Evolutionary conservation across 2,888 invertebrate species (phyloP), one percentile per base, ranked within the genome.

Genomic region (Hydraecia micacea): DNA sequence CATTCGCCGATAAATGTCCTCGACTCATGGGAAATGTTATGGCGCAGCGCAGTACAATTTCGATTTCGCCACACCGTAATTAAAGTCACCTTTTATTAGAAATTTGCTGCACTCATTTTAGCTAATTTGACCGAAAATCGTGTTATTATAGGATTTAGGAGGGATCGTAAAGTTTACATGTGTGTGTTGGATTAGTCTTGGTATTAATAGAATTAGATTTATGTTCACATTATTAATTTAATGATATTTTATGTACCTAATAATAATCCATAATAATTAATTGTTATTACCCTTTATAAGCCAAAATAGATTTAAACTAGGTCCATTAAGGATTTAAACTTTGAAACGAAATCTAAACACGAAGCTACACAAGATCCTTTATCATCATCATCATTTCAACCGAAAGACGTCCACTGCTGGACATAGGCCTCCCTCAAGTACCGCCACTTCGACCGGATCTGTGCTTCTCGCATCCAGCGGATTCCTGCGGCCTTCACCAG

Each of bases 1-100:
- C 90, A 91, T 90, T 92, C 89, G 89, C 95, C 95, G 94, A 96
- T 96, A 96, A 96, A 96, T 95, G 96, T 95, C 94, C 94, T 91
- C 93, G 93, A 90, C 94, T 94, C 94, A 94, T 95, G 96, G 96
- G 95, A 96, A 95, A 95, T 93, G 92, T 93, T 93, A 91, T 90
- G 84, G 91, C 86, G 81, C 88, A 88, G 90, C 86, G 85, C 89
- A 88, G 87, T 90, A 91, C 90, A 92, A 92, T 93, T 93, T 93
- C 93, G 93, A 94, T 93, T 93, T 92, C 87, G 89, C 89, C 79
- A 80, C 89, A 91, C 93, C 92, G 91, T 93, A 94, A 96, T 95
- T 94, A 95, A 94, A 94, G 87, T 90, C 89, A 83, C 90, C 93
- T 91, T 93, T 95, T 95, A 95, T 94, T 93, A 93, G 86, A 93